Base-by-base conservation (phyloP, 2,113 vertebrate genomes). In the Tylochromis polylepis region DNA sequence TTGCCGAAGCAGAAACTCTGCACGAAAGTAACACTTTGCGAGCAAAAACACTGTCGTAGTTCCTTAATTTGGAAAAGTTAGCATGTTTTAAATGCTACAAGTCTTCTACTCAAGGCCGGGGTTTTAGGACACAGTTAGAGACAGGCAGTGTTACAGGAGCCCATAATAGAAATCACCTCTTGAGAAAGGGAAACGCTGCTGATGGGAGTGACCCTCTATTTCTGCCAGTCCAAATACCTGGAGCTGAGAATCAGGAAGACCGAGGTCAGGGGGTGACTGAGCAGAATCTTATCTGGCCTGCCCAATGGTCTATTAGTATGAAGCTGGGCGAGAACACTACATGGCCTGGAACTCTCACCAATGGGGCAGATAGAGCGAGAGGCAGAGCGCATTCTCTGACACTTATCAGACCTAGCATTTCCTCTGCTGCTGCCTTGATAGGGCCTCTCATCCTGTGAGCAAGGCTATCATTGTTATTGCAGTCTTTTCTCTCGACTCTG, bases 171-270 rank as follows among this genome's bases (percentile, higher is more conserved):
- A 92, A 85, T 85, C 93, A 89, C 89, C 88, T 79, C 87, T 90
- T 84, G 88, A 84, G 87, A 87, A 92, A 91, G 89, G 94, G 94
- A 95, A 95, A 95, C 95, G 86, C 92, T 92, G 87, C 27, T 85
- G 79, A 87, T 94, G 95, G 95, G 95, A 91, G 94, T 92, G 86
- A 89, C 92, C 92, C 49, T 57, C 79, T 90, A 62, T 87, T 88
- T 82, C 90, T 95, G 95, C 95, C 95, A 95, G 93, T 93, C 87
- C 58, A 95, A 96, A 96, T 92, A 96, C 95, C 95, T 95, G 94
- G 15, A 15, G 82, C 93, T 95, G 95, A 95, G 94, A 95, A 95
- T 89, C 92, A 96, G 95, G 95, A 96, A 95, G 93, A 78, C n/a
- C 36, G 8, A 65, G 94, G 94, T 95, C 92, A n/a, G 57, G 49